These are phyloP conservation scores for Vidua chalybeata DNA, from an alignment of 2,113 vertebrate genomes.

Conservation along the genomic window DNA sequence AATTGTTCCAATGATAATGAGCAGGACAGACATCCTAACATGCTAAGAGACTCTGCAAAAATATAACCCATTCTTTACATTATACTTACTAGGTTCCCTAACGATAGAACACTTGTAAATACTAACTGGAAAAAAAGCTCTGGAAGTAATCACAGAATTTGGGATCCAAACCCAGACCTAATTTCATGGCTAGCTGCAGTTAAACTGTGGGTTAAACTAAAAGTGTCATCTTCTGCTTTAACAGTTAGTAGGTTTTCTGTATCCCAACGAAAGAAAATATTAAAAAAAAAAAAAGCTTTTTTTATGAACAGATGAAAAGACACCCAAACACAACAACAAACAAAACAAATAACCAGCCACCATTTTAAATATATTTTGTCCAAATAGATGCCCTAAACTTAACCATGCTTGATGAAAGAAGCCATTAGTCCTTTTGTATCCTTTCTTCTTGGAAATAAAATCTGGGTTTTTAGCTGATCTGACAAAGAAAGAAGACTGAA, in stretches of 20 bases:
- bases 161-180: neutral
- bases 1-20: neutral
- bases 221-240: neutral
- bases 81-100: neutral
- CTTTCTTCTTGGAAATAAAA: neutral
- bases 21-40: neutral
- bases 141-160: neutral
- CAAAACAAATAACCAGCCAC: neutral
- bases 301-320: neutral
- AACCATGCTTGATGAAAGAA: neutral
- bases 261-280: neutral
- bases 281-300: neutral
- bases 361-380: neutral
- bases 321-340: neutral
- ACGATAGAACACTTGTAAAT: neutral
- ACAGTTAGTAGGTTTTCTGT: neutral
- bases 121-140: neutral
- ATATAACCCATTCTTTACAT: neutral
- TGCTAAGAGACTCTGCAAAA: neutral
- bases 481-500: neutral
- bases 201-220: neutral
- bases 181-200: neutral
- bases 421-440: neutral
- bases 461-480: neutral
- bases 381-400: neutral